These are phyloP conservation scores for Peromyscus polionotus DNA, from an alignment of 2,113 vertebrate species.

Conservation along the genomic window DNA sequence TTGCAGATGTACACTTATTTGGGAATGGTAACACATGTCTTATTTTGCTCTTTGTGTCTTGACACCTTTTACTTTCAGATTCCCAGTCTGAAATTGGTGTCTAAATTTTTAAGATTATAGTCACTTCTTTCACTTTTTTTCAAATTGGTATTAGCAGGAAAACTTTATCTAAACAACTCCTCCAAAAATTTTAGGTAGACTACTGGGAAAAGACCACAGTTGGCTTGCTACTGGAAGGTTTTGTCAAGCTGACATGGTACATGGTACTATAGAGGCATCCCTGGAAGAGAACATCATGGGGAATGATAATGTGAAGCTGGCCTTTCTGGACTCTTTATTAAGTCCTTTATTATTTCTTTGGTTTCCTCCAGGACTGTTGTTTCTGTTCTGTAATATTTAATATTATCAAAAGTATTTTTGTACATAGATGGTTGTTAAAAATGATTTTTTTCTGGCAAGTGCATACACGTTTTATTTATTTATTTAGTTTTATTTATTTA, in stretches of 20 bases:
- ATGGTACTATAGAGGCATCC: too few species aligned
- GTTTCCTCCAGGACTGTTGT: too few species aligned
- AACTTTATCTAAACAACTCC: too few species aligned
- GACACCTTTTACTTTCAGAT: background rate
- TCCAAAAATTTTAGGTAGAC: too few species aligned
- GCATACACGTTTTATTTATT: background rate
- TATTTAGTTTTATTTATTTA: too few species aligned
- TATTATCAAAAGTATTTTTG: background rate
- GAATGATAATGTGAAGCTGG: background rate
- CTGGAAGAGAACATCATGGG: too few species aligned
- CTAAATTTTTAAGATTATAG: background rate
- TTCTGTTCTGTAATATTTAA: background rate
- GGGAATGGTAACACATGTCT: too few species aligned
- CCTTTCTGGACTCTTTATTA: background rate
- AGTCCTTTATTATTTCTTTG: background rate
- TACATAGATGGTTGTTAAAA: background rate
- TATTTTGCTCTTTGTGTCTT: background rate
- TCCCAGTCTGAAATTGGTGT: background rate
- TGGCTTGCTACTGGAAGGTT: background rate
- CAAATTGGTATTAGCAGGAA: background rate
- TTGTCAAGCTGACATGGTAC: background rate
- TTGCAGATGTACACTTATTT: background rate
- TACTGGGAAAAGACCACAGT: background rate
- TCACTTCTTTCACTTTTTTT: background rate
- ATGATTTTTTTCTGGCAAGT: background rate